A percentile compares a stretch with the other conserved stretches of the same genome.
These are phyloP conservation scores for Pissodes strobi DNA, from an alignment of 1,140 invertebrate species.

Conservation along the genomic window DNA sequence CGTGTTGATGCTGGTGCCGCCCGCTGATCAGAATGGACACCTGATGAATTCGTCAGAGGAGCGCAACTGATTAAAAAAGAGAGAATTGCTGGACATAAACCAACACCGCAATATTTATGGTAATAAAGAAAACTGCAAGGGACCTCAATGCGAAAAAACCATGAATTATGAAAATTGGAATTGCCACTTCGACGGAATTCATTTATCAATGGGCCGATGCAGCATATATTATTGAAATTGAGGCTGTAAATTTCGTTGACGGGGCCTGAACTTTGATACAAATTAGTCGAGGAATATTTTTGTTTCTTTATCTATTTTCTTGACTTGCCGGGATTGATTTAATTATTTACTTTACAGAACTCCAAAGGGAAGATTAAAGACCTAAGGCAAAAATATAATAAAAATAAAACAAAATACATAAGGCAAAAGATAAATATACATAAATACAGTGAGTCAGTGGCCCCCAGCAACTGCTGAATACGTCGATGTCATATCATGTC, in stretches of 20 bases:
- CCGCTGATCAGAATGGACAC: constrained; percentile 33
- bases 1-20: constrained; percentile 35
- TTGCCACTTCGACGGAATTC: constrained; percentile 23
- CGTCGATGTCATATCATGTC: too few relatives aligned
- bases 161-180: constrained; percentile 37
- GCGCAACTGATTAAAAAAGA: constrained; percentile 31
- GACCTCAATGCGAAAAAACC: constrained; percentile 20
- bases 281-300: too few relatives aligned
- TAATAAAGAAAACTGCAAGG: constrained; percentile 36
- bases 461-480: too few relatives aligned
- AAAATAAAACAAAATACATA: too few relatives aligned
- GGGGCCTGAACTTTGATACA: too few relatives aligned
- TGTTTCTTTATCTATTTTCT: too few relatives aligned
- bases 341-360: too few relatives aligned
- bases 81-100: constrained; percentile 33
- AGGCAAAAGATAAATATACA: too few relatives aligned
- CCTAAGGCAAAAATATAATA: too few relatives aligned
- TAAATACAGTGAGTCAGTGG: too few relatives aligned
- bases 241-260: not conserved
- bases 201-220: constrained; percentile 1
- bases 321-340: too few relatives aligned
- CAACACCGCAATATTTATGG: constrained; percentile 35
- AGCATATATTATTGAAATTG: constrained; percentile 4
- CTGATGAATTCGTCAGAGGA: constrained; percentile 37
- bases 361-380: too few relatives aligned